phyloP scores from a whole-genome alignment of 2,113 vertebrate species.

The Strigops habroptila region DNA sequence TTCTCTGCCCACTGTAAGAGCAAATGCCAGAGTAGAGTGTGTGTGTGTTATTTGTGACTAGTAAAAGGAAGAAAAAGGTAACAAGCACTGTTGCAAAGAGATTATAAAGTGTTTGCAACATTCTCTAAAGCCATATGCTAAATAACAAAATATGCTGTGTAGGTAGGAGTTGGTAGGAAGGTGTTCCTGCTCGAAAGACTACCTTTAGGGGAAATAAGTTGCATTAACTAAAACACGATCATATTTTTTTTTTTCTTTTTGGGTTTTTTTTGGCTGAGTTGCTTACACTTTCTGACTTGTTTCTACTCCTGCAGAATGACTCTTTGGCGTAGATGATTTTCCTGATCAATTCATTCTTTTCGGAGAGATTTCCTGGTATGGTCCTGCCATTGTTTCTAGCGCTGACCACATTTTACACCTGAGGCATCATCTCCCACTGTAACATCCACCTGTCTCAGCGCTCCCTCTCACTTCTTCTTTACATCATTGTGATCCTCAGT shows the following conservation, averaged over 20 bases:
- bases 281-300: not conserved
- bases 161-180: not conserved
- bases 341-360: not conserved
- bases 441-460: rapidly evolving
- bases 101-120: not conserved
- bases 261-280: not conserved
- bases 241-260: not conserved
- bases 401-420: not conserved
- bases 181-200: not conserved
- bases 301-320: not conserved
- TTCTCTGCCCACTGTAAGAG: not conserved
- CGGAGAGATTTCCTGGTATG: not conserved
- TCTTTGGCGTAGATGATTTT: not conserved
- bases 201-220: not conserved
- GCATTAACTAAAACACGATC: not conserved
- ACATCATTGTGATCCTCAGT: not conserved
- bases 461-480: not conserved
- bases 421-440: too few relatives aligned
- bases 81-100: not conserved
- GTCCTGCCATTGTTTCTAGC: not conserved
- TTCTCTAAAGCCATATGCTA: not conserved
- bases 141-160: not conserved
- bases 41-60: not conserved
- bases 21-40: not conserved
- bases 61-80: not conserved